Evolutionary conservation across 2,888 invertebrate species (phyloP).

Genomic region (Callimorpha dominula): DNA sequence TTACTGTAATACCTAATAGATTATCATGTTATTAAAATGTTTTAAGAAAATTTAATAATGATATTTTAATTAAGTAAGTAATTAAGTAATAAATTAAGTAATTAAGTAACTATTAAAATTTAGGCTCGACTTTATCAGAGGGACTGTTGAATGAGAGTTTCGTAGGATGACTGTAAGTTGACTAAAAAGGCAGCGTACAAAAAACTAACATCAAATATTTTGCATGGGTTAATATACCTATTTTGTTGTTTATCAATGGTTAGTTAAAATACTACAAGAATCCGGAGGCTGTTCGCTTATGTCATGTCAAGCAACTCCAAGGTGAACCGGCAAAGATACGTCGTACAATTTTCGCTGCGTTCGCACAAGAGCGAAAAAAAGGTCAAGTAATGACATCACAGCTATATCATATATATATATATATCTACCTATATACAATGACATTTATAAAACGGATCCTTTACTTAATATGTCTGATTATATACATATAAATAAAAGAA

Average conservation of each 20-base stretch:
- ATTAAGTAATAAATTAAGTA: no score
- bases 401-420: not conserved
- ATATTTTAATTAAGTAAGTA: no score
- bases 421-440: not conserved
- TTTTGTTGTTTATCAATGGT: constrained; percentile 1
- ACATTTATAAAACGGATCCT: not conserved
- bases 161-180: not conserved
- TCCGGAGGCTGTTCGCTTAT: constrained; percentile 49
- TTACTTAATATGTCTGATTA: no score
- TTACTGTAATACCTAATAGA: no score
- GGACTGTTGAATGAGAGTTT: not conserved
- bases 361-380: constrained; percentile 11
- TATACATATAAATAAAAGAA: no score
- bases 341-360: constrained; percentile 25
- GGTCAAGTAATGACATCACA: not conserved
- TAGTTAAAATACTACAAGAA: constrained; percentile 31
- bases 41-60: no score
- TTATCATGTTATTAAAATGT: no score
- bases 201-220: not conserved
- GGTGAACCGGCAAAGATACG: constrained; percentile 55
- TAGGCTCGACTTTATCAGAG: not conserved
- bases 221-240: not conserved
- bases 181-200: not conserved
- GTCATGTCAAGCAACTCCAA: constrained; percentile 53
- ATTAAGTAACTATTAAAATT: not conserved